A percentile compares a stretch with the other conserved stretches of the same genome.
Conservation (phyloP, 2,888 invertebrate species). For the Lasioglossum calceatum region DNA sequence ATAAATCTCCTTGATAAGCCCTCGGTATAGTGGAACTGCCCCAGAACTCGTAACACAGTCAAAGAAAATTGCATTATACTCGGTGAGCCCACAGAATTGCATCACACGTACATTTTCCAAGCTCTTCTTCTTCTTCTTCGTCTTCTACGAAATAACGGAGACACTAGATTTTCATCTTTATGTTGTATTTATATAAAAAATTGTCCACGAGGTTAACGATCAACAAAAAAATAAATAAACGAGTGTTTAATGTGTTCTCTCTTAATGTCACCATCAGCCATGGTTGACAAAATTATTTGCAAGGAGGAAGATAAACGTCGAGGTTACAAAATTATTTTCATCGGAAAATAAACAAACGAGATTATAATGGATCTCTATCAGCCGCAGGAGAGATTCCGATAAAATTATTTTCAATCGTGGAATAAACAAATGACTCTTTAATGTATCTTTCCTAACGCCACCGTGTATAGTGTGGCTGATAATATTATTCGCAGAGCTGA, state of each 20-base stretch:
- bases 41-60: neutral
- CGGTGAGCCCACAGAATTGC: neutral
- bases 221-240: neutral
- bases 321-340: neutral
- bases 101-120: neutral
- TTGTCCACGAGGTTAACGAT: no score
- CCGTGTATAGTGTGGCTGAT: neutral
- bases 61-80: conserved; percentile 1
- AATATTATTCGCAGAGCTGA: neutral
- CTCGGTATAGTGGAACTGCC: neutral
- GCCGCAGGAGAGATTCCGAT: neutral
- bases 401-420: no score
- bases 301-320: neutral
- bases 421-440: neutral
- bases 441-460: neutral
- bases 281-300: neutral
- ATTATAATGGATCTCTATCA: neutral
- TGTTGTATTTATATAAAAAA: neutral
- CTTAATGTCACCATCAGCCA: neutral
- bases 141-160: neutral
- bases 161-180: neutral
- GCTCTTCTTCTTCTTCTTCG: neutral
- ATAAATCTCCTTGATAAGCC: neutral
- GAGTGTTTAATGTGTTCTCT: neutral
- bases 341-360: neutral